These are phyloP conservation scores for Gracilinanus agilis DNA, from an alignment of 2,113 vertebrate species.

Conservation along the genomic window DNA sequence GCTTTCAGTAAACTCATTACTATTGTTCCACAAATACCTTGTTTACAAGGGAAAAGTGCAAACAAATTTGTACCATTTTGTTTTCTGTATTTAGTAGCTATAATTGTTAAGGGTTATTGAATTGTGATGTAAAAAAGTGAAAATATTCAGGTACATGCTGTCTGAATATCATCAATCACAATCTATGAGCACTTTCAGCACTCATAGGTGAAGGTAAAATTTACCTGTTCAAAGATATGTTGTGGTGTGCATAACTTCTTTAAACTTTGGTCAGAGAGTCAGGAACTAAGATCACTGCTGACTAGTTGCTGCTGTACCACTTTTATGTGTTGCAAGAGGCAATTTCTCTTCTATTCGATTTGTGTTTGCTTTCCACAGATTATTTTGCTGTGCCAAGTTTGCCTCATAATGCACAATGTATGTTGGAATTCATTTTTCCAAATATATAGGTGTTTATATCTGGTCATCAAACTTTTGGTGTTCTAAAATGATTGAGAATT, in stretches of 20 bases:
- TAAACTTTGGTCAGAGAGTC: background rate
- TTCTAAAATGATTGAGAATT: too few relatives aligned
- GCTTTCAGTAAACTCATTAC: conserved; percentile 83
- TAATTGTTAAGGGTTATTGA: too few relatives aligned
- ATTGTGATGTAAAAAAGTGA: too few relatives aligned
- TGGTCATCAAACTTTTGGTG: too few relatives aligned
- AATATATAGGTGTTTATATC: too few relatives aligned
- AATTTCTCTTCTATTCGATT: too few relatives aligned
- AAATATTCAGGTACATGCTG: conserved; percentile 88
- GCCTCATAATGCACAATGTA: too few relatives aligned
- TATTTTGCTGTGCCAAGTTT: too few relatives aligned
- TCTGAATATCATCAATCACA: conserved; percentile 89
- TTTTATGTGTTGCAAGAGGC: background rate
- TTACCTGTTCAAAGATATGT: conserved; percentile 82
- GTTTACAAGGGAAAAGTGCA: conserved; percentile 86
- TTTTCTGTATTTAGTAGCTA: too few relatives aligned
- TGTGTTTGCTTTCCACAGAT: too few relatives aligned
- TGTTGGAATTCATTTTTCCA: too few relatives aligned
- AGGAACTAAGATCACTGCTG: background rate
- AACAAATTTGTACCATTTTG: conserved; percentile 84
- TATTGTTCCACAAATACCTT: conserved; percentile 81
- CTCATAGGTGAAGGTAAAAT: conserved; percentile 87
- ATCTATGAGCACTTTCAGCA: conserved; percentile 83
- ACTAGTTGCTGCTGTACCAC: background rate
- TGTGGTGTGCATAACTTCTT: conserved; percentile 50